These are phyloP conservation scores for Cotesia glomerata DNA, from an alignment of 1,140 invertebrate genomes.

Conservation along the genomic window DNA sequence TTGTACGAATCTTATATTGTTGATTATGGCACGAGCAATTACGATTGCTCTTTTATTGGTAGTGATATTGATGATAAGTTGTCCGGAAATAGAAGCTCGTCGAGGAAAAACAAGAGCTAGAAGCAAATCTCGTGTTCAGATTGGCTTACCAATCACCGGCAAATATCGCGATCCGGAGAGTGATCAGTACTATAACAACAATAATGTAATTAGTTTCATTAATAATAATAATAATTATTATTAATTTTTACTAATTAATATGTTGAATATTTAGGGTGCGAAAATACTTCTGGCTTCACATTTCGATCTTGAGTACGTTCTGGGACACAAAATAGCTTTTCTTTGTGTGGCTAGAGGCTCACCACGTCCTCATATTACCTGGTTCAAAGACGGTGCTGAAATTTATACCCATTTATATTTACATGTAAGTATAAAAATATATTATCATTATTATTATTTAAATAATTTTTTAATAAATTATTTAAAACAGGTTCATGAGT, in stretches of 20 bases:
- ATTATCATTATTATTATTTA: constrained; percentile 16
- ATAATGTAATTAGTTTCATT: constrained; percentile 72
- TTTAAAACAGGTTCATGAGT: constrained; percentile 79
- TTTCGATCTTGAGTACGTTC: constrained; percentile 90
- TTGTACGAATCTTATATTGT: background rate
- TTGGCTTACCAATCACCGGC: constrained; percentile 83
- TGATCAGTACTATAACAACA: constrained; percentile 87
- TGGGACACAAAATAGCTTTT: constrained; percentile 92
- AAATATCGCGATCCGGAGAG: constrained; percentile 86
- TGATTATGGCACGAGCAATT: constrained; percentile 43
- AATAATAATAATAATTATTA: background rate
- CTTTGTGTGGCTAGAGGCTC: constrained; percentile 85
- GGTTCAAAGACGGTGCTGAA: constrained; percentile 92
- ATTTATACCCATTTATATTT: constrained; percentile 87
- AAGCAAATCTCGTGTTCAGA: constrained; percentile 79
- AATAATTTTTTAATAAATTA: background rate
- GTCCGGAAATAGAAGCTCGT: constrained; percentile 54
- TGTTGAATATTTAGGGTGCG: constrained; percentile 73
- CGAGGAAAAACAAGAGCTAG: constrained; percentile 71
- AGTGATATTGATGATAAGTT: constrained; percentile 53
- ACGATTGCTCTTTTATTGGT: constrained; percentile 44
- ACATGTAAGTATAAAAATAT: constrained; percentile 71
- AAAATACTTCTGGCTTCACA: constrained; percentile 89
- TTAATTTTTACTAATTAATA: background rate
- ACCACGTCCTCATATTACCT: constrained; percentile 86